Conservation (phyloP, 1,140 invertebrate genomes). For the Aphelinus atriplicis region DNA sequence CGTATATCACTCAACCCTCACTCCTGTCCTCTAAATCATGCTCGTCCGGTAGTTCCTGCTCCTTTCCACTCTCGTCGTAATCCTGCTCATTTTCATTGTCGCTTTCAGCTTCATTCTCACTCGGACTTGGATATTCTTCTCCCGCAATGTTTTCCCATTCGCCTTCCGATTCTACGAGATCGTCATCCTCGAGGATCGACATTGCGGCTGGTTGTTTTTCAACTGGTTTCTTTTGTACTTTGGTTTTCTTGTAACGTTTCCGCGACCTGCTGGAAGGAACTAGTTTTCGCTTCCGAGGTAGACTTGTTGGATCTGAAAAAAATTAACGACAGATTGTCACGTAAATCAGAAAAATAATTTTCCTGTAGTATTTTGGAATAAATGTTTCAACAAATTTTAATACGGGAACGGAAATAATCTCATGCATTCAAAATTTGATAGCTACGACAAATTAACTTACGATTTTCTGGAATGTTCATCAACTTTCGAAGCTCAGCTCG, state of each 20-base stretch:
- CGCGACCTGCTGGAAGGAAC: background rate
- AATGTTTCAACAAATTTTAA: background rate
- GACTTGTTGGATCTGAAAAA: constrained; percentile 45
- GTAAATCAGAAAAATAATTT: constrained; percentile 8
- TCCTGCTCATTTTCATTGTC: background rate
- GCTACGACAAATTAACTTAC: constrained; percentile 47
- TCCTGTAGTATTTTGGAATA: background rate
- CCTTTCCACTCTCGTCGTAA: background rate
- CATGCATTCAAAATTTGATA: background rate
- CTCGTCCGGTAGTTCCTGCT: background rate
- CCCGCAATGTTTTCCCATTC: constrained; percentile 25
- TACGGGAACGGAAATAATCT: background rate
- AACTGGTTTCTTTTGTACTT: constrained; percentile 20
- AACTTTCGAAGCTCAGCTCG: constrained; percentile 68
- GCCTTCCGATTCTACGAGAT: background rate
- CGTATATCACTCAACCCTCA: no score
- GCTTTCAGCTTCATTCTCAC: background rate
- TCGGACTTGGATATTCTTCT: background rate
- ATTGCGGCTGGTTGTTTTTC: background rate
- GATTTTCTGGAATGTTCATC: constrained; percentile 63
- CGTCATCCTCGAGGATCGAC: background rate
- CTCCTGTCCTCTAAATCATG: background rate
- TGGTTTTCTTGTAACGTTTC: constrained; percentile 18
- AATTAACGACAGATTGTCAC: background rate
- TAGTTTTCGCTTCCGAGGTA: constrained; percentile 42